These are phyloP conservation scores for Coregonus sp. DNA, from an alignment of 2,797 vertebrate genomes.

Conservation along the genomic window DNA sequence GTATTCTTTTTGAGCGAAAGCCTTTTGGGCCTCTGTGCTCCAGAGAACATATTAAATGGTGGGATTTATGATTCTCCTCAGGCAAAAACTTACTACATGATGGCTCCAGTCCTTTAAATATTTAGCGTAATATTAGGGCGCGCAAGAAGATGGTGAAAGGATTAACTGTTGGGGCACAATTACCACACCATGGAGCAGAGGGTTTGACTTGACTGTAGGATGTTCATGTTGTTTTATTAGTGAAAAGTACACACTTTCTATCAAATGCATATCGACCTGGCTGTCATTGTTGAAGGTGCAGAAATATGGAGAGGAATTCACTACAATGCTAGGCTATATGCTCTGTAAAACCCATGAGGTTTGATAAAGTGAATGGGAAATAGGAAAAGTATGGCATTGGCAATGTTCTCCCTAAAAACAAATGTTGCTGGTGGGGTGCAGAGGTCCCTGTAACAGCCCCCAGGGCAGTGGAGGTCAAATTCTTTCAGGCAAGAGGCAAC, in stretches of 20 bases:
- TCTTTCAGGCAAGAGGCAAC: neutral
- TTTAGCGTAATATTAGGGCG: neutral
- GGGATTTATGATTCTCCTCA: neutral
- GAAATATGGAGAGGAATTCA: neutral
- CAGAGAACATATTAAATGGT: neutral
- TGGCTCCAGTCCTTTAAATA: constrained; percentile 3
- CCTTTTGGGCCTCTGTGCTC: constrained; percentile 4
- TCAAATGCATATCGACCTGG: neutral
- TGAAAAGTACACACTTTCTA: neutral
- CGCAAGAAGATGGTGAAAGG: neutral
- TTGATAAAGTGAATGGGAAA: neutral
- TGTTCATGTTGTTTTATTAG: neutral
- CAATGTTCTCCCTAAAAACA: no score
- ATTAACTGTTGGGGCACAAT: neutral
- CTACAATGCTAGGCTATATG: neutral
- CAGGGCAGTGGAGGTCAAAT: neutral
- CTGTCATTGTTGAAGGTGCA: neutral
- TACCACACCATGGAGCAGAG: neutral
- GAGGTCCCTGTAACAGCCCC: neutral
- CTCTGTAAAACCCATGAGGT: neutral
- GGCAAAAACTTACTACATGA: neutral
- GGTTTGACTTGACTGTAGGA: neutral
- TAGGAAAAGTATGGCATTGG: neutral
- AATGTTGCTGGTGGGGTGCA: no score
- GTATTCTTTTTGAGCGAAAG: neutral